phyloP scores from a whole-genome alignment of 2,113 vertebrate species.

The Vidua chalybeata region DNA sequence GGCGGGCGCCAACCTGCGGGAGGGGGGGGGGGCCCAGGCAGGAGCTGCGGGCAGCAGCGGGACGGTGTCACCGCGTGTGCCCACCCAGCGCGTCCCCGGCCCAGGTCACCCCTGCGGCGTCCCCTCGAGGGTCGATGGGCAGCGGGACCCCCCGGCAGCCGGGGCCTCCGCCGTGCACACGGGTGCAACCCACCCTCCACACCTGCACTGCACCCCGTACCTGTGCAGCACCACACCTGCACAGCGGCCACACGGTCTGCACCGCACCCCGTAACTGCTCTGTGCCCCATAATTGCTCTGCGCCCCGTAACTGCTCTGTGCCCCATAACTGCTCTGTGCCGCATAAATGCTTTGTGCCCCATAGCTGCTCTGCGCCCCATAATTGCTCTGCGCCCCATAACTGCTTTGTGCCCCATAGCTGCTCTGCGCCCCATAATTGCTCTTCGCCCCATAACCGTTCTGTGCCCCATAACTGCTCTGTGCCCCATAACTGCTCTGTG shows the following conservation, averaged over 20 bases:
- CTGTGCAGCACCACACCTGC: neutral
- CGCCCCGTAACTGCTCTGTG: too few relatives aligned
- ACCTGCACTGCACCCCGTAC: fast-evolving
- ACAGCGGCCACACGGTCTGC: neutral
- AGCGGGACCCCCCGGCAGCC: fast-evolving
- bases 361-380: too few relatives aligned
- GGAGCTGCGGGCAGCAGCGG: neutral
- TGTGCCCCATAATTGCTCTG: too few relatives aligned
- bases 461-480: too few relatives aligned
- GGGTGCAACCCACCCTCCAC: neutral
- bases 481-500: too few relatives aligned
- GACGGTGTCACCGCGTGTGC: neutral
- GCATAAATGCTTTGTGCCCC: too few relatives aligned
- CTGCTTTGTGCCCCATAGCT: too few relatives aligned
- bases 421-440: too few relatives aligned
- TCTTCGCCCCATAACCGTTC: too few relatives aligned
- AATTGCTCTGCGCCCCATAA: too few relatives aligned
- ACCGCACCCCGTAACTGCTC: too few relatives aligned
- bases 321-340: too few relatives aligned
- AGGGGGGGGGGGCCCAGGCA: neutral
- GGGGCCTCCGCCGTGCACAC: fast-evolving
- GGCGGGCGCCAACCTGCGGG: neutral
- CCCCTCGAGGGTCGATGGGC: neutral
- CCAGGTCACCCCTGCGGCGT: neutral
- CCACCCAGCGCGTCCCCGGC: neutral